Evolutionary conservation across 2,888 invertebrate genomes (phyloP), one percentile per base, ranked within the genome.

Genomic region (Adineta ricciae): DNA sequence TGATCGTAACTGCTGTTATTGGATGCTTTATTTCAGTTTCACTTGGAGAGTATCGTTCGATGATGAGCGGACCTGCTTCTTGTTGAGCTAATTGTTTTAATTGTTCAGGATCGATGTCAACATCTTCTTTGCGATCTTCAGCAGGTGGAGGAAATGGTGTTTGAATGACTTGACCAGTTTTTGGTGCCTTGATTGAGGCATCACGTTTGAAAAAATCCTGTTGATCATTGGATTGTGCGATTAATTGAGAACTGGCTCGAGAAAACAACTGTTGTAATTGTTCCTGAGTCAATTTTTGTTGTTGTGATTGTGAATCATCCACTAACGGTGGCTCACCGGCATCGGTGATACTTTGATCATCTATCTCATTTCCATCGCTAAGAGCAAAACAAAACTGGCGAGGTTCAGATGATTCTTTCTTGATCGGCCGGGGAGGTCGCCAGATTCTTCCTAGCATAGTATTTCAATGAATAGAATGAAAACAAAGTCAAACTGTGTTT

Each of bases 131-230:
- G 21, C 73, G 73, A 4, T 78, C 73, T 19, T 27, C 7, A 11
- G 2, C 24, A 78, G 41, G 73, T 9, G 41, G 73, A 24, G 73
- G 73, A 78, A 78, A 78, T 36, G 73, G 73, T 41, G 73, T 78
- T 78, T 78, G 73, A 38, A 78, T 78, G 21, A 78, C 5, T 78
- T 78, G 8, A 78, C 21, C 16, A 38, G 73, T 78, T 78, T 78
- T 78, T 41, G 73, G 73, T 78, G 73, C 73, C 38, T 78, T 78
- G 1, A 78, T 78, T 78, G 73, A 24, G 24, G 73, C 24, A 38
- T 78, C 73, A 27, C 73, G 73, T 78, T 78, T 78, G 8, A 78
- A 78, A 78, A 78, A 78, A 9, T 78, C 36, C 41, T 78, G 73
- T 16, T 78, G 7, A 36, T 78, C 73, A 8, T 7, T 5, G 2